A percentile compares a stretch with the other conserved stretches of the same genome.
Conservation (phyloP, 2,113 vertebrate species). For the Heterotis niloticus region DNA sequence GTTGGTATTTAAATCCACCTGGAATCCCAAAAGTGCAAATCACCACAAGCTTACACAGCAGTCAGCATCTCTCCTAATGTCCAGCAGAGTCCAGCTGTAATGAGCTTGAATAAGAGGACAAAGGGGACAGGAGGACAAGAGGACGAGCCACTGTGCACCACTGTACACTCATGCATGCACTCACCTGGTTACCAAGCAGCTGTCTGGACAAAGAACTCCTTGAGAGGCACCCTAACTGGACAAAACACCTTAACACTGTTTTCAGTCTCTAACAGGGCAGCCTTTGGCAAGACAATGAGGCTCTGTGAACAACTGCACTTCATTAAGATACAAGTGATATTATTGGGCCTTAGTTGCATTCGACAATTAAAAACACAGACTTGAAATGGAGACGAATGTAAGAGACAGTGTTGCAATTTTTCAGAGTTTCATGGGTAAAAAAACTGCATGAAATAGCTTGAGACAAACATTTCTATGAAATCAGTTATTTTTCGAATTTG, state of each 20-base stretch:
- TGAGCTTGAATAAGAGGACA: neutral
- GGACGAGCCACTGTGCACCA: neutral
- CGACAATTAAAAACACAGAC: too few relatives aligned
- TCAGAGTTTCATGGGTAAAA: neutral
- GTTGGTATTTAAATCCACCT: constrained; percentile 54
- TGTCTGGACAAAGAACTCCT: neutral
- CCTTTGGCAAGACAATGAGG: neutral
- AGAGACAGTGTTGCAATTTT: too few relatives aligned
- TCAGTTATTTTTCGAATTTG: too few relatives aligned
- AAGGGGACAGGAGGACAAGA: too few relatives aligned
- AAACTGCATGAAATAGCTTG: neutral
- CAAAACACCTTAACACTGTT: constrained; percentile 16
- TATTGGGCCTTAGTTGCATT: neutral
- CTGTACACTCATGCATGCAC: neutral
- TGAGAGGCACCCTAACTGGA: neutral
- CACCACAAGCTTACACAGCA: constrained; percentile 7
- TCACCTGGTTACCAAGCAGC: neutral
- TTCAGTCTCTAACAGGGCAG: neutral
- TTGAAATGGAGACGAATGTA: too few relatives aligned
- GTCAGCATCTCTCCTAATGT: neutral
- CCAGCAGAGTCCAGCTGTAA: neutral
- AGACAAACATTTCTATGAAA: neutral
- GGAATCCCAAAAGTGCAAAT: constrained; percentile 13
- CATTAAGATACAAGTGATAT: too few relatives aligned
- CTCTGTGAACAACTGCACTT: neutral